phyloP scores from a whole-genome alignment of 1,140 invertebrate genomes.

The Sinonovacula constricta region DNA sequence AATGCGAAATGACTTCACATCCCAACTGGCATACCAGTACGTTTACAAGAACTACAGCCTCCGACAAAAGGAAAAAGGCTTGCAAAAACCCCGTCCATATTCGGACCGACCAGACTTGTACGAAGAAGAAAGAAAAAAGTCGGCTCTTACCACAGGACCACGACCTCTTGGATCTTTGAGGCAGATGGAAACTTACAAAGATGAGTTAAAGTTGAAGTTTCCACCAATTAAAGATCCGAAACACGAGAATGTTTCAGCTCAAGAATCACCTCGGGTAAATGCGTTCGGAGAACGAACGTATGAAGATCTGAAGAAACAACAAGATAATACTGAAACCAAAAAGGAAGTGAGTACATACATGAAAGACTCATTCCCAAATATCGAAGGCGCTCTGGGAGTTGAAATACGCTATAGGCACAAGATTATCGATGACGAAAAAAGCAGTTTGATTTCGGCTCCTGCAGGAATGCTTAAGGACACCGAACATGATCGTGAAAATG shows the following conservation, averaged over 20 bases:
- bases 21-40: slow-evolving; percentile 42
- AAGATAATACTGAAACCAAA: not conserved
- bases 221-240: slow-evolving; percentile 15
- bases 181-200: slow-evolving; percentile 21
- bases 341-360: not conserved
- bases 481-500: not conserved
- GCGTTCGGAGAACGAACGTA: slow-evolving; percentile 29
- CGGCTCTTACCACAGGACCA: not conserved
- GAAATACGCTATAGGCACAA: slow-evolving; percentile 15
- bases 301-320: not conserved
- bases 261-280: slow-evolving; percentile 12
- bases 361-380: slow-evolving; percentile 36
- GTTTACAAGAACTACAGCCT: slow-evolving; percentile 47
- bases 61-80: slow-evolving; percentile 15
- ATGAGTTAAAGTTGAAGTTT: slow-evolving; percentile 35
- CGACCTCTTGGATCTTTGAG: slow-evolving; percentile 37
- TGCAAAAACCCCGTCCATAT: slow-evolving; percentile 10
- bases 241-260: not conserved
- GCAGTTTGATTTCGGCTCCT: slow-evolving; percentile 16
- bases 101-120: slow-evolving; percentile 39
- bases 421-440: slow-evolving; percentile 2
- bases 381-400: slow-evolving; percentile 38
- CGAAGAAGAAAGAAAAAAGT: slow-evolving; percentile 11
- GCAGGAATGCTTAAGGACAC: not conserved
- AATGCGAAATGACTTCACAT: slow-evolving; percentile 37